Conservation (phyloP, 2,888 invertebrate genomes). For the Idaea aversata region DNA sequence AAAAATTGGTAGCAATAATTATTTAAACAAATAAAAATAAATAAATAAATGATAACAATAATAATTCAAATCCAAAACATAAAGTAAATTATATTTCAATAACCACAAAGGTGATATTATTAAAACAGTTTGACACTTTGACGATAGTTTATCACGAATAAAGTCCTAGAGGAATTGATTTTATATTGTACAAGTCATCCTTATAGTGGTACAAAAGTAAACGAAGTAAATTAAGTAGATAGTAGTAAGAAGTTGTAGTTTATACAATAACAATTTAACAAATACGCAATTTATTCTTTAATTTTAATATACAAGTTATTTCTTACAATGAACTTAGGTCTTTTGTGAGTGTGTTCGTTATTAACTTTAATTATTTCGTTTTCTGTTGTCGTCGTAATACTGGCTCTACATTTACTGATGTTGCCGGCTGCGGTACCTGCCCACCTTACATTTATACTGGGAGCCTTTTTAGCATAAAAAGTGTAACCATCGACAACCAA, state of each 20-base stretch:
- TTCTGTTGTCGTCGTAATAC: not conserved
- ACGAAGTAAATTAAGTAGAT: not conserved
- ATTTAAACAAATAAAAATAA: too few species aligned
- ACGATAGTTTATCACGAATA: too few species aligned
- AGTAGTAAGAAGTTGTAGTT: not conserved
- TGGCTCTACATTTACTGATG: not conserved
- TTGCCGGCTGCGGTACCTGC: not conserved
- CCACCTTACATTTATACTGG: not conserved
- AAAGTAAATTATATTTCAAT: too few species aligned
- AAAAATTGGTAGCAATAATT: too few species aligned
- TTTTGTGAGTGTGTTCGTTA: not conserved
- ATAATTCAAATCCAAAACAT: too few species aligned
- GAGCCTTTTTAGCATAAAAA: not conserved
- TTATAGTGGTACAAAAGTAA: too few species aligned
- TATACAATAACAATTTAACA: not conserved
- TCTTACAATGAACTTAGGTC: not conserved
- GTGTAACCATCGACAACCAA: conserved; percentile 1
- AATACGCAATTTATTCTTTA: not conserved
- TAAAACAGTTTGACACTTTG: too few species aligned
- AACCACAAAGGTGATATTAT: too few species aligned
- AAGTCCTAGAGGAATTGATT: too few species aligned
- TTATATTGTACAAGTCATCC: too few species aligned
- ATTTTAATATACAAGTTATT: not conserved
- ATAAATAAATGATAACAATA: too few species aligned
- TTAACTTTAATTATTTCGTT: not conserved